These are phyloP conservation scores for Eilema sororculum DNA, from an alignment of 2,888 invertebrate genomes.

Conservation along the genomic window DNA sequence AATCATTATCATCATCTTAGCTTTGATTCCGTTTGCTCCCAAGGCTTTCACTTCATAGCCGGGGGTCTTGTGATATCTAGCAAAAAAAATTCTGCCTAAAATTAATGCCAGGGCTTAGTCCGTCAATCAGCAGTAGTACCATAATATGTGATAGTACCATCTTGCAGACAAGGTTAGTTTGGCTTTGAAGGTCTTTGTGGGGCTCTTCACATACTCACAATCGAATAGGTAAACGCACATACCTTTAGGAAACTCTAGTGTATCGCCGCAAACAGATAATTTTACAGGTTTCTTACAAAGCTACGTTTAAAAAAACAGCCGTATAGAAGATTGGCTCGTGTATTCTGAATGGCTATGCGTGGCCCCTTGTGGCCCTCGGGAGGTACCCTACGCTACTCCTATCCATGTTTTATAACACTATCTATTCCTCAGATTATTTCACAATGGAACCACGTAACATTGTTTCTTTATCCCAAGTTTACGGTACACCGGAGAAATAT, in stretches of 20 bases:
- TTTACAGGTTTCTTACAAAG: slow-evolving; percentile 18
- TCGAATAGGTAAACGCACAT: not conserved
- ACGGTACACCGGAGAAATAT: slow-evolving; percentile 41
- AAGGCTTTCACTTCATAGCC: not conserved
- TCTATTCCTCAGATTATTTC: slow-evolving; percentile 45
- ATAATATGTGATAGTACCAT: too few species aligned
- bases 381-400: slow-evolving; percentile 9
- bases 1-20: not conserved
- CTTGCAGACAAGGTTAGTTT: too few species aligned
- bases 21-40: not conserved
- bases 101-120: too few species aligned
- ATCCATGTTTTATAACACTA: slow-evolving; percentile 50
- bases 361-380: slow-evolving; percentile 26
- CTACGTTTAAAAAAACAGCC: slow-evolving; percentile 32
- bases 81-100: too few species aligned
- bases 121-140: too few species aligned
- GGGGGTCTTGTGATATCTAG: too few species aligned
- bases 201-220: not conserved
- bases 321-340: slow-evolving; percentile 38
- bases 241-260: not conserved
- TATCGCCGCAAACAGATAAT: slow-evolving; percentile 7
- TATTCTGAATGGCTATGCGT: slow-evolving; percentile 37
- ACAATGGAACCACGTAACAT: slow-evolving; percentile 32
- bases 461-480: slow-evolving; percentile 47
- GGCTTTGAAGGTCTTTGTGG: too few species aligned